Base-by-base conservation (phyloP, 2,797 vertebrate species). In the Pseudochirops cupreus region DNA sequence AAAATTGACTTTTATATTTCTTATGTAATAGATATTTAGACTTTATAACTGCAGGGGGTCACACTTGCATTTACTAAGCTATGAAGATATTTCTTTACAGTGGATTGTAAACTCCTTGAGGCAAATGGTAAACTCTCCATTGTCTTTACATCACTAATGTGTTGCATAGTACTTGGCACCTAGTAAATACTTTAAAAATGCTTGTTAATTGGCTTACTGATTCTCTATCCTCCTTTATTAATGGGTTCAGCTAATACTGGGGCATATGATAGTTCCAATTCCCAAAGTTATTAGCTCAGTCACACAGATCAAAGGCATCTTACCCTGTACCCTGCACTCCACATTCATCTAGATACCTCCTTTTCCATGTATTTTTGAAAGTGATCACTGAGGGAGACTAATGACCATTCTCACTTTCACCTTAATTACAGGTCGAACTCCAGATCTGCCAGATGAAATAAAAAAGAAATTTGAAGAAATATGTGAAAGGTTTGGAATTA, bases 311-410 rank as follows among this genome's bases (percentile, higher is more conserved):
- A 74, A 74, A n/a, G 33, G 1, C 13, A 0, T 1, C 16, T 18
- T n/a, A 0, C 14, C 33, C 14, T 74, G 14, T 6, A 74, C 1
- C 6, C 33, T 82, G 2, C 7, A 46, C 0, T 16, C n/a, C 67
- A 82, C 7, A 82, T 39, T 74, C n/a, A 24, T 46, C 39, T 24
- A 82, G 67, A 0, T 31, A 9, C 18, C 16, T 82, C 67, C 67
- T 82, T 82, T 28, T 46, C 67, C 10, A 21, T 74, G 33, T 67
- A 39, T 39, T 74, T n/a, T 21, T 74, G 18, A 33, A 82, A 82
- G 29, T 82, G 18, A 46, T 21, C n/a, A 46, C 2, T 46, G 67
- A 24, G n/a, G 39, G 6, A n/a, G 5, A 39, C 39, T 16, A 74
- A 1, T 5, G 9, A 6, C 7, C 18, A 82, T 82, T 82, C n/a